Percentiles rank a stretch among this genome's conserved stretches.
Conservation (phyloP, 2,888 invertebrate species). For the Eurois occulta region DNA sequence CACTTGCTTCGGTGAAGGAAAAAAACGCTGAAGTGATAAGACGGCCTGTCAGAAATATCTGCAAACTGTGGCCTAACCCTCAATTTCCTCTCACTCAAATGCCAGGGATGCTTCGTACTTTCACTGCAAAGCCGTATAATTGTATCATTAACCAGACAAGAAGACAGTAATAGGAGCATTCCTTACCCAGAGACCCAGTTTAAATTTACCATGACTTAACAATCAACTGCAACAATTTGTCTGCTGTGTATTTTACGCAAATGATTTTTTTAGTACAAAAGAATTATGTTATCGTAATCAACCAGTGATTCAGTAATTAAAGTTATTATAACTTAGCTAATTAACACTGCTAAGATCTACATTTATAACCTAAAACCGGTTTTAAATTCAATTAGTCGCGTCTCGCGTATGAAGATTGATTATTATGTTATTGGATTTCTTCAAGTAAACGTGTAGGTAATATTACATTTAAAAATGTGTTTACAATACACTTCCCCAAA, state of each 20-base stretch:
- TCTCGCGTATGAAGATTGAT: conserved; percentile 15
- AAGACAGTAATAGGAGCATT: background rate
- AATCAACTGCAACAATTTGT: background rate
- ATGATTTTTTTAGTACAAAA: background rate
- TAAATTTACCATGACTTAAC: background rate
- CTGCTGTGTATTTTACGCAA: too few species aligned
- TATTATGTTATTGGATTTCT: conserved; percentile 26
- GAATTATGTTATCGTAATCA: background rate
- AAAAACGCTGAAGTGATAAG: background rate
- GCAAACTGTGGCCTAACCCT: background rate
- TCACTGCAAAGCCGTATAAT: background rate
- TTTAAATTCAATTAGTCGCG: conserved; percentile 20
- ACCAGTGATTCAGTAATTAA: background rate
- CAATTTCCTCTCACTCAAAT: background rate
- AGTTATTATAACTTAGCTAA: background rate
- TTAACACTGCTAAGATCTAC: background rate
- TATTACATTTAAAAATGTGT: background rate
- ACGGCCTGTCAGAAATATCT: background rate
- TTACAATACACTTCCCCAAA: too few species aligned
- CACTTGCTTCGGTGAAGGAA: too few species aligned
- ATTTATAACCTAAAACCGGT: conserved; percentile 5
- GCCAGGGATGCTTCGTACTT: background rate
- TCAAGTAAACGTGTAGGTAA: conserved; percentile 12
- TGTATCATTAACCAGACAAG: background rate
- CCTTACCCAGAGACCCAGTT: background rate